These are phyloP conservation scores for Barypeithes pellucidus DNA, from an alignment of 2,888 invertebrate genomes.

Conservation along the genomic window DNA sequence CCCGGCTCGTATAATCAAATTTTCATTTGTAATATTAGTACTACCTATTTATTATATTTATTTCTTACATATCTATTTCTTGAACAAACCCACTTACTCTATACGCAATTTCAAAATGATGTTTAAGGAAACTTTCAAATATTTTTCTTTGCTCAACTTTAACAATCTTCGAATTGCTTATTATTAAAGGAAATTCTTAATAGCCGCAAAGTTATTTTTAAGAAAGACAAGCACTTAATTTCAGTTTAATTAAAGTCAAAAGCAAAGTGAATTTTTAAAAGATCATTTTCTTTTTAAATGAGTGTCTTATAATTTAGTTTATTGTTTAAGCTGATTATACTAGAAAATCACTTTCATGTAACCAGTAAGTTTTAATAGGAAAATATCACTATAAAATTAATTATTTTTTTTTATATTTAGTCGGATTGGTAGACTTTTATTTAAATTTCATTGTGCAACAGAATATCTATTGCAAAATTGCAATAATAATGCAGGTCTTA, in stretches of 20 bases:
- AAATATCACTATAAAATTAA: too few relatives aligned
- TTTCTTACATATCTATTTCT: not conserved
- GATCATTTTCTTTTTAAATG: constrained; percentile 17
- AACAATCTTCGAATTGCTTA: not conserved
- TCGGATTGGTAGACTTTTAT: too few relatives aligned
- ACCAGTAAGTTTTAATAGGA: too few relatives aligned
- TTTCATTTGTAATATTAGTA: too few relatives aligned
- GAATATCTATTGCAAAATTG: too few relatives aligned
- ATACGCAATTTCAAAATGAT: not conserved
- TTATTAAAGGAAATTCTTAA: not conserved
- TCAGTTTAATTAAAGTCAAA: constrained; percentile 20
- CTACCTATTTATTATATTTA: too few relatives aligned
- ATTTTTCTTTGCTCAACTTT: not conserved
- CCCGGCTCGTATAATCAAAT: too few relatives aligned
- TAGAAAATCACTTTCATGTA: not conserved
- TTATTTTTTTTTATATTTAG: too few relatives aligned
- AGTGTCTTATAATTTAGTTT: constrained; percentile 16
- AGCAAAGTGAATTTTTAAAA: constrained; percentile 3
- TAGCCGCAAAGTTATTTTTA: constrained; percentile 7
- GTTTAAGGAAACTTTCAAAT: not conserved
- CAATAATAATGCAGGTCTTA: too few relatives aligned
- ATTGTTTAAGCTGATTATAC: constrained; percentile 3
- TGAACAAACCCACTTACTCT: too few relatives aligned
- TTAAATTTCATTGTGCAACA: too few relatives aligned
- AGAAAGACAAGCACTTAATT: constrained; percentile 9